Base-by-base conservation (phyloP, 2,888 invertebrate genomes). In the Venustoraphidia nigricollis region DNA sequence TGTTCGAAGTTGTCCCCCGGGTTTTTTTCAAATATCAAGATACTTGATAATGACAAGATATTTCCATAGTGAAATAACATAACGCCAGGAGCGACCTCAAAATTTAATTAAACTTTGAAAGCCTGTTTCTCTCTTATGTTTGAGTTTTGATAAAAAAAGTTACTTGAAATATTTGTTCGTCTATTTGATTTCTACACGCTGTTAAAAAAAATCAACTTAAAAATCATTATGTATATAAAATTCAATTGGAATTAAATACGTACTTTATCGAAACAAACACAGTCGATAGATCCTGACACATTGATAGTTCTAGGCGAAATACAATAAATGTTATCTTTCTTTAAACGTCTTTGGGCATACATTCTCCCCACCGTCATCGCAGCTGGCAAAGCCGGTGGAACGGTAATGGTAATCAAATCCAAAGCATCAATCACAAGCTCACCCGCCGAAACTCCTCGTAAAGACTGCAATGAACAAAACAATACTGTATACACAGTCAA, bases 311-410 rank as follows among this genome's bases (percentile, higher is more conserved):
- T 72, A 0, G 95, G 94, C 60, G 92, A 92, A 53, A 94, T 91
- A 60, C 95, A 96, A 61, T 86, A 87, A 48, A 96, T 85, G 38
- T 81, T 69, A 45, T 81, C 79, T 41, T 75, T 75, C 62, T 85
- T 79, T 41, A 96, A 72, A 8, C 95, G 72, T 49, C 76, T 74
- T 59, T 94, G 88, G 1, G 95, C 95, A 65, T 92, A 91, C 56
- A 92, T 75, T n/a, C 88, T 81, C 0, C 95, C 95, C 2, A 94
- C 90, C 0, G 94, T 93, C 93, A 95, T 94, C 51, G 95, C 95
- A 37, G 94, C 94, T 2, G 94, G 95, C 34, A 96, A 67, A 0
- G 95, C 94, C 2, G 95, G 95, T 0, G 95, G 95, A 0, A 95
- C 88, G 37, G 90, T 92, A 50, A 96, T 92, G 0, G 95, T 96